phyloP scores from a whole-genome alignment of 2,113 vertebrate genomes.

The Brachirus orientalis region DNA sequence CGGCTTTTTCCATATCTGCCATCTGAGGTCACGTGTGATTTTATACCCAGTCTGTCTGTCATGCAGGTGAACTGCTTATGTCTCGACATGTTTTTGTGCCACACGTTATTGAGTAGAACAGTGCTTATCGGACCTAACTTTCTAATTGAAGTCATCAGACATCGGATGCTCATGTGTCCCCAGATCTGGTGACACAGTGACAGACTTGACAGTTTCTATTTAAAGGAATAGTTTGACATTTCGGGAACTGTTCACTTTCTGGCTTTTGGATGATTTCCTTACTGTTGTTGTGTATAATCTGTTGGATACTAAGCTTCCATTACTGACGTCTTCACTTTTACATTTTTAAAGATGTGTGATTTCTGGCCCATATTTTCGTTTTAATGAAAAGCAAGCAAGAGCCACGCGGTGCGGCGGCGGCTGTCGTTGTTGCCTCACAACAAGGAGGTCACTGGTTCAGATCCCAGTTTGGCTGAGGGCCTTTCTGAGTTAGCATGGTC shows the following conservation, averaged over 20 bases:
- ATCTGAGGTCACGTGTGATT: conserved; percentile 30
- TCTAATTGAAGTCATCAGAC: conserved; percentile 23
- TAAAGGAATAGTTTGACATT: conserved; percentile 7
- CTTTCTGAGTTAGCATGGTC: too few relatives aligned
- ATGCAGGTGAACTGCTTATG: conserved; percentile 9
- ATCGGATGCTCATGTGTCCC: conserved; percentile 7
- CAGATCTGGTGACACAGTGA: conserved; percentile 4
- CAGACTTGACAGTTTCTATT: background rate
- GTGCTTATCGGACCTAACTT: conserved; percentile 10
- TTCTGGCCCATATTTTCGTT: too few relatives aligned
- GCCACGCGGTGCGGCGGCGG: too few relatives aligned
- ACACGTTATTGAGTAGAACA: conserved; percentile 23
- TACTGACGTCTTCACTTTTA: too few relatives aligned
- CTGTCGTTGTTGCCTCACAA: too few relatives aligned
- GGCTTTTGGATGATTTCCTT: background rate
- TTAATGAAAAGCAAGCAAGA: too few relatives aligned
- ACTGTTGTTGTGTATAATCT: too few relatives aligned
- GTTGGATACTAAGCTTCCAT: too few relatives aligned
- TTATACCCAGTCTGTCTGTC: conserved; percentile 31
- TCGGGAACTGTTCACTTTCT: conserved; percentile 1
- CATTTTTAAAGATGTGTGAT: too few relatives aligned
- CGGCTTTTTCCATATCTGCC: conserved; percentile 38
- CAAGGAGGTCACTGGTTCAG: too few relatives aligned
- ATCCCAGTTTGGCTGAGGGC: too few relatives aligned
- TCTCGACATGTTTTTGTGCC: conserved; percentile 23